Evolutionary conservation across 92 coral and sea anemone species (phyloP), one percentile per base, ranked within the genome.

Genomic region (Zoanthus gigantus): DNA sequence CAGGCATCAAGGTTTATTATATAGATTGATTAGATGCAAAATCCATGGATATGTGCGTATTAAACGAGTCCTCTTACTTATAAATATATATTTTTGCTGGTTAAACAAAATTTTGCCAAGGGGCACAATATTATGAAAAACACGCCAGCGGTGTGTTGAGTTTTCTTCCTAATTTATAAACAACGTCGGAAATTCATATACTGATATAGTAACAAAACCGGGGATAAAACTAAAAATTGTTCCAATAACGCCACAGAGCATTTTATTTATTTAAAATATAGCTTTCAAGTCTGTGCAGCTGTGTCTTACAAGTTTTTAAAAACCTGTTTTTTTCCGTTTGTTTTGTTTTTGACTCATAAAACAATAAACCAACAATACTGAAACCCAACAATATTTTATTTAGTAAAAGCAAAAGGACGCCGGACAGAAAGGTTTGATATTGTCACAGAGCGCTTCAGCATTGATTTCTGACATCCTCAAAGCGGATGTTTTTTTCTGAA

Each of bases 401-500:
- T 45, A 10, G 60, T 57, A 53, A 48, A 63, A 50, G 63, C 74
- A 50, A 42, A 65, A 63, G 32, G 75, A 68, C 75, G 18, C 28
- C 46, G 42, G 56, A 23, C 29, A 29, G 29, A 18, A 44, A n/a
- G 46, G 42, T 2, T 81, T 81, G 67, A 65, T 65, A 81, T 65
- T 66, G 85, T 81, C 14, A 44, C 61, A 81, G 85, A 66, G 75
- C 47, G 85, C 85, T 68, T 65, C 85, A 81, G 85, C 61, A 17
- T 30, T 47, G 37, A 29, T 34, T 16, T 45, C 1, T 32, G 4
- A 79, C 13, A 16, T 72, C 52, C 56, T 42, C 72, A 66, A 65
- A 9, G 74, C 45, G 45, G 13, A 23, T 13, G 11, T 69, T 69
- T 29, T 29, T 31, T 69, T 44, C 5, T 34, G 42, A 34, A 34